phyloP scores from a whole-genome alignment of 2,113 vertebrate genomes.

The Crotophaga sulcirostris region DNA sequence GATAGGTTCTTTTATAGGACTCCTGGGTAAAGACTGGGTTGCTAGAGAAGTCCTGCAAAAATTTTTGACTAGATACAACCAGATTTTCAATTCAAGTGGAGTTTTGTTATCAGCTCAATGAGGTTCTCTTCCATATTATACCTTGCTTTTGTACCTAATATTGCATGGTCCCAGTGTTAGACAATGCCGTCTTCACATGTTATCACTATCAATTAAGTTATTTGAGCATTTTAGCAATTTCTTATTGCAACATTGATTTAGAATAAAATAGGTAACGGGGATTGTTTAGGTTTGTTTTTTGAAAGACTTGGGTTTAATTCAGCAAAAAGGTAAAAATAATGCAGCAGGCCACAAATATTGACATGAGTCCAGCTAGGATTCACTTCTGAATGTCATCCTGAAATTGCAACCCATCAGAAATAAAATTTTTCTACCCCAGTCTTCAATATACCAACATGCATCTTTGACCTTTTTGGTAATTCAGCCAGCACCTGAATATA shows the following conservation, averaged over 20 bases:
- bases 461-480: neutral
- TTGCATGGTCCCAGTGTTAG: neutral
- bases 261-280: neutral
- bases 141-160: neutral
- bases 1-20: neutral
- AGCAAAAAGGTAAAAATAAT: slow-evolving; percentile 56
- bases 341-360: slow-evolving; percentile 64
- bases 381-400: neutral
- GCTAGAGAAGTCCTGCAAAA: neutral
- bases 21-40: neutral
- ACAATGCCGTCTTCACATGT: neutral
- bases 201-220: neutral
- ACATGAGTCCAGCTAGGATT: slow-evolving; percentile 24
- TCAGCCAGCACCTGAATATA: neutral
- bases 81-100: neutral
- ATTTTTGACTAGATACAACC: neutral
- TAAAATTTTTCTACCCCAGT: neutral
- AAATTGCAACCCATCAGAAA: neutral
- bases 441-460: neutral
- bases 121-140: neutral
- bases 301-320: slow-evolving; percentile 4
- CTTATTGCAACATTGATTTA: neutral
- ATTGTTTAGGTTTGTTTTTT: neutral
- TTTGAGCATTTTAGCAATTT: neutral
- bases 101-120: neutral